Conservation (phyloP, 2,888 invertebrate species). For the Sarcophaga rosellei region DNA sequence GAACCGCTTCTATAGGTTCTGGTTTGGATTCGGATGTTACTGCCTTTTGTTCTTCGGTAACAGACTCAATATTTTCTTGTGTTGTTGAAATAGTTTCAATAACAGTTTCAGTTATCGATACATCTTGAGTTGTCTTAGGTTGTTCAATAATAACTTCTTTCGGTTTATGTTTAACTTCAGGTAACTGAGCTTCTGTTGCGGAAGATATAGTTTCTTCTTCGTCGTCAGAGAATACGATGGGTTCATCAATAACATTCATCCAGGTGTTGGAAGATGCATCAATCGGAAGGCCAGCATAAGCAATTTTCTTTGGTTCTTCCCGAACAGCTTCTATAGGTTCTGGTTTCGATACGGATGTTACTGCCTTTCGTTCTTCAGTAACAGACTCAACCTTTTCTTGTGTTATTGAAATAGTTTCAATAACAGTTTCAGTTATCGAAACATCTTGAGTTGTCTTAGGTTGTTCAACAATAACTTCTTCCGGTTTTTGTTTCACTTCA, state of each 20-base stretch:
- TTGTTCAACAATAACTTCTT: conserved; percentile 39
- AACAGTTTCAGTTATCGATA: too few relatives aligned
- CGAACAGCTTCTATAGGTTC: too few relatives aligned
- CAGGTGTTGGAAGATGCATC: too few relatives aligned
- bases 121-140: conserved; percentile 67
- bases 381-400: not conserved
- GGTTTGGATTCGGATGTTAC: not conserved
- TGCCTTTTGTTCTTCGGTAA: not conserved
- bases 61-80: conserved; percentile 37
- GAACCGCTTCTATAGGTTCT: conserved; percentile 63
- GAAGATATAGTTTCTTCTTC: conserved; percentile 42
- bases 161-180: not conserved
- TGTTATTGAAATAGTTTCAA: not conserved
- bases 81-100: conserved; percentile 24
- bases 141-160: conserved; percentile 66
- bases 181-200: not conserved
- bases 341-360: not conserved
- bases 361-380: not conserved
- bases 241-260: conserved; percentile 75
- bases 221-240: conserved; percentile 73
- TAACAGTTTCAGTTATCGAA: too few relatives aligned
- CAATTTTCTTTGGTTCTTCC: too few relatives aligned
- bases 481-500: too few relatives aligned
- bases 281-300: too few relatives aligned
- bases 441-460: not conserved